Base-by-base conservation (phyloP, 2,797 vertebrate genomes). In the Rhinoraja longicauda region DNA sequence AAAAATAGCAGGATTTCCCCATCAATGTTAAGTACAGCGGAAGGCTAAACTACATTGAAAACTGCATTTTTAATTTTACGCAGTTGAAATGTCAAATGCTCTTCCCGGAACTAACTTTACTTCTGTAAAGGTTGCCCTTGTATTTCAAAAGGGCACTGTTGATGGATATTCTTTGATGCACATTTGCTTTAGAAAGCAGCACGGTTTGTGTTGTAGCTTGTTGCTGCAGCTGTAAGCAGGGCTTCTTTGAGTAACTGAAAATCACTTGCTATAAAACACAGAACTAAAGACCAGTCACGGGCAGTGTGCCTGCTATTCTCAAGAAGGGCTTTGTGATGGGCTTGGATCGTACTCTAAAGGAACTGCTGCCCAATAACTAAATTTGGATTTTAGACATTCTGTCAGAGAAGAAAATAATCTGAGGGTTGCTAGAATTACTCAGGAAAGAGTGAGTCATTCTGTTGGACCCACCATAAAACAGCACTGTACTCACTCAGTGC, bases 381-480 rank as follows among this genome's bases (percentile, higher is more conserved):
- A 21, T 67, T 88, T 62, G 62, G 59, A 19, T 75, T 92, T 75
- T 75, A 53, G 90, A 92, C 90, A 5, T 92, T 92, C 70, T 90
- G 90, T 75, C 70, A 92, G 90, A 75, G 72, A 92, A 72, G 72
- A 73, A 92, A 92, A 88, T 88, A 88, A 75, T 75, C 72, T 57
- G 36, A 26, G 39, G 39, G 90, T 73, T 73, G 26, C 67, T 75
- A n/a, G 53, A 84, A 39, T 57, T 53, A 73, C 26, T 92, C 67
- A 92, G 90, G 90, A 92, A 92, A 92, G 53, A 29, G 90, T 92
- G 90, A 92, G 70, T 92, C 90, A 92, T 92, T 92, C 45, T 75
- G 26, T 75, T 73, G 90, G 72, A 70, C 24, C n/a, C 90, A 45
- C n/a, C 90, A 92, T 92, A 92, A 92, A 92, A 92, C 90, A 75